Evolutionary conservation across 2,888 invertebrate genomes (phyloP).

Genomic region (Synanthedon tipuliformis): DNA sequence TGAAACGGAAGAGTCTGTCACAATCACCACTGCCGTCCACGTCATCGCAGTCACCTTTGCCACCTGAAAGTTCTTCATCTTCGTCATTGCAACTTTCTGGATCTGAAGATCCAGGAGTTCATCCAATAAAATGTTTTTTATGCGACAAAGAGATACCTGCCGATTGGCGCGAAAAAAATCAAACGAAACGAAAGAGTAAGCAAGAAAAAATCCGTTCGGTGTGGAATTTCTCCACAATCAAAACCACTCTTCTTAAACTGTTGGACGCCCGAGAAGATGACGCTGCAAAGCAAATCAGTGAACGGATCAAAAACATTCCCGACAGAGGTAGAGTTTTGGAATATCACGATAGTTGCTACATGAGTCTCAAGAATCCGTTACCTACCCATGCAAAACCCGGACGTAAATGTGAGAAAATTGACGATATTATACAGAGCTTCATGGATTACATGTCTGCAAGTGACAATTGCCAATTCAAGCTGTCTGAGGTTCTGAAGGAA

Average conservation of each 20-base stretch:
- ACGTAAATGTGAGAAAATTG: neutral
- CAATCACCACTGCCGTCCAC: neutral
- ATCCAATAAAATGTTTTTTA: neutral
- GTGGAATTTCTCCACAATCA: neutral
- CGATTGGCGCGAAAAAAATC: neutral
- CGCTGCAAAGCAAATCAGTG: neutral
- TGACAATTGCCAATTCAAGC: neutral
- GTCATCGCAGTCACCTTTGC: neutral
- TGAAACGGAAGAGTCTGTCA: neutral
- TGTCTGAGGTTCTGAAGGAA: neutral
- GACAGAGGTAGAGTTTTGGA: neutral
- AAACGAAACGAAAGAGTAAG: neutral
- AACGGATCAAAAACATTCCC: neutral
- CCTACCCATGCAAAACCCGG: neutral
- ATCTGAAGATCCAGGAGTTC: neutral
- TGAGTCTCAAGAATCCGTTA: neutral
- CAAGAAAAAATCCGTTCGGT: neutral
- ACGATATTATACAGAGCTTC: neutral
- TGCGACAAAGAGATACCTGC: neutral
- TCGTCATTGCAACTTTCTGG: neutral
- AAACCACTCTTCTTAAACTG: neutral
- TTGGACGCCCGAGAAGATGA: neutral
- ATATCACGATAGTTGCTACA: neutral
- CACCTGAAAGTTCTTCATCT: neutral
- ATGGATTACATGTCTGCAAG: neutral